Evolutionary conservation across 2,888 invertebrate species (phyloP), one percentile per base, ranked within the genome.

Genomic region (Hyposoter dolosus): DNA sequence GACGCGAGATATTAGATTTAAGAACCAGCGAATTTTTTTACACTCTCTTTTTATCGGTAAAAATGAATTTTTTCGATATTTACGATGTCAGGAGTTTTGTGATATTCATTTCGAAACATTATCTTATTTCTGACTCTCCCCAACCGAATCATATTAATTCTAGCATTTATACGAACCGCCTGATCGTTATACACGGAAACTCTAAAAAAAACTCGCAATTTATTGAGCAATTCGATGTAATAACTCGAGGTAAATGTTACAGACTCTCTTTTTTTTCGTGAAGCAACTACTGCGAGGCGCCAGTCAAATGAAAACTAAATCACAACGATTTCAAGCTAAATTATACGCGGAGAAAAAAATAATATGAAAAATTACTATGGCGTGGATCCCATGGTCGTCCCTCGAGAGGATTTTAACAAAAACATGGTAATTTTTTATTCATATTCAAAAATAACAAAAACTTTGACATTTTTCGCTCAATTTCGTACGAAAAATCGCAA

Each of bases 161-260:
- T n/a, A 60, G 65, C 19, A 63, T 47, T 23, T 35, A 45, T 12
- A 45, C 23, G 40, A 53, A 69, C 23, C 15, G 15, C 68, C 28
- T 50, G 32, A 12, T 56, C 68, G 74, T 65, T 40, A 71, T 66
- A 53, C 72, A 45, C 50, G 65, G 65, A 69, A 56, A 86, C 86
- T 86, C 83, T 74, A 53, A 45, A 19, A 45, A 19, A 71, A 83
- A 81, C 86, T 86, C 86, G 83, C 86, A 83, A 77, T 83, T 53
- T 81, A 80, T 43, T 56, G 23, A 28, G 45, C 28, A 71, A 50
- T 53, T 75, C 45, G 28, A 65, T 56, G 76, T 66, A 6, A 65
- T 66, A 53, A 47, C 50, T 32, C 60, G 56, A 69, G 43, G 9
- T 65, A 63, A 75, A 75, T 60, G 50, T 77, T 56, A 50, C 43